Conservation (phyloP, 2,888 invertebrate species). For the Lycocerus yunnanus region DNA sequence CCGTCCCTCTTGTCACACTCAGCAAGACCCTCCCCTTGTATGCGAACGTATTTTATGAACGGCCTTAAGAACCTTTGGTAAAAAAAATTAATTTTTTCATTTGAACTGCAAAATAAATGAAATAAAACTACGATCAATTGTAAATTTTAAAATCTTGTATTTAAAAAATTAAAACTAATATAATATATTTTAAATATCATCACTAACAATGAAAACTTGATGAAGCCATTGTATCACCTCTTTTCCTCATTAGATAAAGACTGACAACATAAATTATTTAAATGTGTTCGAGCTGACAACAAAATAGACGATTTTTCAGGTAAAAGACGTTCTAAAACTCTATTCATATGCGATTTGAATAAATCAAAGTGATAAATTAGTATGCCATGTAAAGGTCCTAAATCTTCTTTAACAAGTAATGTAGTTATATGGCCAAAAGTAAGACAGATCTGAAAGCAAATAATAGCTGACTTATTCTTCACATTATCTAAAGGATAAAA, state of each 20-base stretch:
- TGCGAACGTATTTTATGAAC: no score
- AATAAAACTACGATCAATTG: no score
- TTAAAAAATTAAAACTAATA: background rate
- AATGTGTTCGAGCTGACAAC: constrained; percentile 44
- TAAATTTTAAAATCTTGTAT: background rate
- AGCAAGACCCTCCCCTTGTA: no score
- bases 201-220: background rate
- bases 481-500: background rate
- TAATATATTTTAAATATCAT: background rate
- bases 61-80: no score
- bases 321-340: constrained; percentile 51
- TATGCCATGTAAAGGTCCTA: constrained; percentile 59
- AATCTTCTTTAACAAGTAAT: constrained; percentile 63
- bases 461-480: constrained; percentile 17
- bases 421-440: constrained; percentile 74
- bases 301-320: constrained; percentile 54
- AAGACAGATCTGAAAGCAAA: constrained; percentile 66
- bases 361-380: constrained; percentile 57
- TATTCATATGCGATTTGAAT: constrained; percentile 50
- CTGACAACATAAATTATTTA: constrained; percentile 24
- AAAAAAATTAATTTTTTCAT: no score
- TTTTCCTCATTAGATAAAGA: constrained; percentile 22
- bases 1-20: no score
- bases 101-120: no score
- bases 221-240: background rate